Evolutionary conservation across 2,797 vertebrate genomes (phyloP).

Genomic region (Apogon hyalosoma): DNA sequence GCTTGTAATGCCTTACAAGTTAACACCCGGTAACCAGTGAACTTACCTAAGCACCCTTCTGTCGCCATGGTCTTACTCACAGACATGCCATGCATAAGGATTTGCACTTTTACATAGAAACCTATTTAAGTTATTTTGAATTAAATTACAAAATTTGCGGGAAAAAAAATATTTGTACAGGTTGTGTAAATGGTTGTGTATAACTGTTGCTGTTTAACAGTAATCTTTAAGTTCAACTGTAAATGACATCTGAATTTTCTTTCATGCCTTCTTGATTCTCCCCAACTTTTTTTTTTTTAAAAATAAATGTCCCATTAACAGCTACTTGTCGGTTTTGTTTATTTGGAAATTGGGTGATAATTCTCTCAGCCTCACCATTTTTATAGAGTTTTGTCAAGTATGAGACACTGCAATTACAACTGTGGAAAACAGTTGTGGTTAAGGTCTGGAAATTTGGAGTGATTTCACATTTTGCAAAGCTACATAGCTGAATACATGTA

Average conservation of each 20-base stretch:
- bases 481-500: too few relatives aligned
- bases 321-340: constrained; percentile 18
- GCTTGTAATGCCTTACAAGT: constrained; percentile 64
- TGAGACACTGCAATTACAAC: too few relatives aligned
- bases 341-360: not conserved
- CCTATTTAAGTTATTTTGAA: constrained; percentile 89
- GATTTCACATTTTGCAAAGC: too few relatives aligned
- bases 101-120: constrained; percentile 89
- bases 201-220: constrained; percentile 84
- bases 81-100: constrained; percentile 77
- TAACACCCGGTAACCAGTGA: constrained; percentile 47
- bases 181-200: constrained; percentile 86
- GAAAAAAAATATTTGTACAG: constrained; percentile 85
- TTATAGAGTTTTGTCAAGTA: too few relatives aligned
- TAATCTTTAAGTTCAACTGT: constrained; percentile 80
- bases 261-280: constrained; percentile 76
- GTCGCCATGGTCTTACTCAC: constrained; percentile 77
- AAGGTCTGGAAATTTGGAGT: too few relatives aligned
- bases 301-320: constrained; percentile 84
- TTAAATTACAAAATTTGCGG: constrained; percentile 77
- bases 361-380: not conserved
- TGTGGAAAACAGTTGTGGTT: too few relatives aligned
- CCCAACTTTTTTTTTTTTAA: constrained; percentile 64
- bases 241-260: constrained; percentile 80
- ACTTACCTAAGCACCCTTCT: constrained; percentile 42